Base-by-base conservation (phyloP, 2,888 invertebrate genomes). In the Nebria salina region DNA sequence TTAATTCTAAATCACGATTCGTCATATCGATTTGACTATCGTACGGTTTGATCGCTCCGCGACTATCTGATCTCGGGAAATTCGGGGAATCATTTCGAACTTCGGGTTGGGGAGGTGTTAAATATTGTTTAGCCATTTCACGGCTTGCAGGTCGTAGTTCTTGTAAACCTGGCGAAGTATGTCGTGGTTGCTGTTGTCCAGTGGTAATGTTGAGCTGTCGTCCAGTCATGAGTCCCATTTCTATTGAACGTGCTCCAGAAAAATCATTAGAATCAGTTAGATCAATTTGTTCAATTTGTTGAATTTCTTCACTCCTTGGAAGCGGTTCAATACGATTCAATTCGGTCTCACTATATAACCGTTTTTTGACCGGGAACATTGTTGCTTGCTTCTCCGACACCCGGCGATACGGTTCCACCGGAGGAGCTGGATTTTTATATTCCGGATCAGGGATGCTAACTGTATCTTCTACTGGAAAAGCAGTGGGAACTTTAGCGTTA, bases 331-430 rank as follows among this genome's bases (percentile, higher is more conserved):
- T 77, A 8, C 82, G 80, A 54, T 81, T 81, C 34, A 82, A 65
- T 26, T 89, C 88, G 26, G 84, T 85, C 84, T 92, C 92, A 86
- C 90, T 92, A 83, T 93, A 93, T 64, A 90, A 90, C 66, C 93
- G 89, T 86, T 93, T 93, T 86, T 93, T 93, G 65, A 93, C 92
- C 9, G 93, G 93, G 85, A 92, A 93, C 41, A 91, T 87, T 20
- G 91, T 85, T 70, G 88, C 84, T 86, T 90, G 90, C 7, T 89
- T 85, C 74, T 89, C 88, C 34, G 87, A 82, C 73, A 76, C 76
- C 75, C 83, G 68, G 75, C 34, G 68, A 64, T 72, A 72, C 65
- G 41, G 42, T 42, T 15, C 41, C 11, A 34, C 73, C n/a, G 73
- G 34, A 20, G 72, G 64, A 8, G 25, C 65, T 9, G 78, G 78